Base-by-base conservation (phyloP, 64 coral and sea anemone species). In the Actinia equina region DNA sequence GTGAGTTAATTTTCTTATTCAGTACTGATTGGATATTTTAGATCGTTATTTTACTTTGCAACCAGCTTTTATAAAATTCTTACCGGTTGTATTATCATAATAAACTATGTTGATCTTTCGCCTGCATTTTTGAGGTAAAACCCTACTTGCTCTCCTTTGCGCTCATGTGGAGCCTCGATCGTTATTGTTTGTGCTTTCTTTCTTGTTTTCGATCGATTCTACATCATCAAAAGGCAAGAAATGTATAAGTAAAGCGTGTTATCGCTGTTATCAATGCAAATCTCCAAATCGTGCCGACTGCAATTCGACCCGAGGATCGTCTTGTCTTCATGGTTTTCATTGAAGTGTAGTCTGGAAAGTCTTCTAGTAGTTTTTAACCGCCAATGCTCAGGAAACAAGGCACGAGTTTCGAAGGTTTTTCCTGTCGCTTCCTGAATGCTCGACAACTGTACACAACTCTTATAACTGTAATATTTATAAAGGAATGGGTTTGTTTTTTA, bases 1-100 rank as follows among this genome's bases (percentile, higher is more conserved):
- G 94, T 96, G 56, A 86, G 94, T 87, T 59, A 57, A 82, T 93
- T 86, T 26, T 3, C 43, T 82, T 13, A 46, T 30, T 74, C 1
- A 41, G 12, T 74, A 74, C n/a, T 7, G 14, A 26, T 74, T 74
- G 26, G 27, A 12, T 74, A 22, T 8, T 10, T 0, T 69, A 69
- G n/a, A 41, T 27, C 20, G 69, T 74, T 37, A 5, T 22, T 25
- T 69, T 0, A 41, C 26, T 74, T 74, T 74, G 69, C 22, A 74
- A 74, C 25, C 69, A 27, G 69, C 69, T 37, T 65, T 41, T 41
- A 12, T 42, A 37, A 11, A 2, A 13, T 41, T 74, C 15, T 74
- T 74, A 25, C 69, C 69, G 69, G 69, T 74, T 16, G 69, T 74
- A 74, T 1, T 74, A 18, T 74, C 69, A 74, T 15, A 41, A 69